A percentile compares a stretch with the other conserved stretches of the same genome.
Evolutionary conservation across 1,140 invertebrate genomes (phyloP).

Genomic region (Neomicropteryx cornuta): DNA sequence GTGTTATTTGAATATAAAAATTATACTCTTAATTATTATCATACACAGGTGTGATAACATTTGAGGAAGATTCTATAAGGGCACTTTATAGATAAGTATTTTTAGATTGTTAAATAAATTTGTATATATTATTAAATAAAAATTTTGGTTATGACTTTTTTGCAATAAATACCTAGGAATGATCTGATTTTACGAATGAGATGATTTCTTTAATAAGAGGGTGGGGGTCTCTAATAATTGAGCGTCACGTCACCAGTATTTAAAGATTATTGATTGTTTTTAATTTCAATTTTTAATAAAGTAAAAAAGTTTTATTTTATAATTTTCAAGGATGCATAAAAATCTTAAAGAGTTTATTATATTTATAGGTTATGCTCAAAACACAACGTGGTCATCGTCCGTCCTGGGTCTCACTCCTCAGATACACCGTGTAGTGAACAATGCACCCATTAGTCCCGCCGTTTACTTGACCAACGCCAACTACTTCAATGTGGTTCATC

Average conservation of each 20-base stretch:
- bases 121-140: too few species aligned
- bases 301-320: not conserved
- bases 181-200: too few species aligned
- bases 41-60: too few species aligned
- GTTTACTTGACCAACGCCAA: slow-evolving; percentile 58
- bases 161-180: too few species aligned
- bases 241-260: not conserved
- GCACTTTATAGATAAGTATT: too few species aligned
- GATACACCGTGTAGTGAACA: slow-evolving; percentile 43
- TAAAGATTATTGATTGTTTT: not conserved
- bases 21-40: too few species aligned
- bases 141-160: too few species aligned
- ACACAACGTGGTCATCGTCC: slow-evolving; percentile 42
- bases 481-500: slow-evolving; percentile 67
- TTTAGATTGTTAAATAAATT: too few species aligned
- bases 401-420: slow-evolving; percentile 29
- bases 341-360: not conserved
- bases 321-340: slow-evolving; percentile 1
- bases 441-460: slow-evolving; percentile 46
- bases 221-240: not conserved
- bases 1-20: too few species aligned
- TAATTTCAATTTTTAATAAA: not conserved
- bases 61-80: too few species aligned
- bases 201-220: not conserved
- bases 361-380: slow-evolving; percentile 25